Conservation (phyloP, 2,113 vertebrate genomes). For the Nesogale talazaci region DNA sequence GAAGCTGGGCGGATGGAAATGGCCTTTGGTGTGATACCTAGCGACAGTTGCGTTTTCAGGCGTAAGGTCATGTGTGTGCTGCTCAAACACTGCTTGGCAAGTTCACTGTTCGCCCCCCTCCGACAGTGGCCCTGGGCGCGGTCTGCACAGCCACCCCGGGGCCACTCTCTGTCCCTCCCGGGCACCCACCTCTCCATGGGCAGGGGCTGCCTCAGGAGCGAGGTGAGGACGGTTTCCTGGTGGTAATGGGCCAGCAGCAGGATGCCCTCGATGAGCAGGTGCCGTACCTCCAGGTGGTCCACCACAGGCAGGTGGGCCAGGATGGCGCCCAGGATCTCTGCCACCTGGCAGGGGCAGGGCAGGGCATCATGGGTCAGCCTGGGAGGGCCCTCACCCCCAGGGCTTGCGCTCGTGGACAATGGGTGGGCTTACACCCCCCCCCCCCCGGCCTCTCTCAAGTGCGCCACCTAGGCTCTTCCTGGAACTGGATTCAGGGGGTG, state of each 20-base stretch:
- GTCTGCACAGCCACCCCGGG: not conserved
- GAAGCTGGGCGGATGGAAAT: no score
- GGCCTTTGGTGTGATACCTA: not conserved
- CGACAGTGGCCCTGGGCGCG: no score
- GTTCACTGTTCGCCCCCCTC: not conserved
- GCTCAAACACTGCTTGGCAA: not conserved
- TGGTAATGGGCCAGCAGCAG: slow-evolving; percentile 64
- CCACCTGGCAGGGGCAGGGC: slow-evolving; percentile 39
- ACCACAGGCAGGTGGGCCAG: slow-evolving; percentile 60
- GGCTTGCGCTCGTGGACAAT: no score
- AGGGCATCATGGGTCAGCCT: not conserved
- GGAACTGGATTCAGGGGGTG: no score
- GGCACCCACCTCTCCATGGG: slow-evolving; percentile 78
- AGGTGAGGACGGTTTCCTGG: slow-evolving; percentile 60
- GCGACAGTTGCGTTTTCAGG: not conserved
- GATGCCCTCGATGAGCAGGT: slow-evolving; percentile 49
- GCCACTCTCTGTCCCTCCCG: rapidly evolving
- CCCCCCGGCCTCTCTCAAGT: no score
- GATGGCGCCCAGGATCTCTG: slow-evolving; percentile 70
- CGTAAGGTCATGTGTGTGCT: not conserved
- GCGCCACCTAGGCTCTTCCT: not conserved
- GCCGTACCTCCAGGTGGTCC: slow-evolving; percentile 42
- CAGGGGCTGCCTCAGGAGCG: slow-evolving; percentile 72
- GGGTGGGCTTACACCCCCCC: no score
- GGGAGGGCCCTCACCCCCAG: not conserved